Conservation (phyloP, 2,797 vertebrate genomes). For the Astyanax mexicanus region DNA sequence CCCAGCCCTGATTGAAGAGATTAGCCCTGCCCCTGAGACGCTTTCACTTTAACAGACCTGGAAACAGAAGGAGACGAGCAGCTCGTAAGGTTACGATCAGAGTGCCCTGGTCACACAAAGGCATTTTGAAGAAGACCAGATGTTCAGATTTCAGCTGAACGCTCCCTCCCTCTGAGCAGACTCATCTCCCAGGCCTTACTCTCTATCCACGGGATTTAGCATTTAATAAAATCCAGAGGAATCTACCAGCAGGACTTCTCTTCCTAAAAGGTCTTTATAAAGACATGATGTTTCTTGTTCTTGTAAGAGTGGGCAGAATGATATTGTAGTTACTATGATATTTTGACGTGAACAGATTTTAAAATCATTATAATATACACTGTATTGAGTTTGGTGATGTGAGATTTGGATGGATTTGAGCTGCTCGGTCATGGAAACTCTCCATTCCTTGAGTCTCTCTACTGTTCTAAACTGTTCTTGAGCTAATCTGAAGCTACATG, state of each 20-base stretch:
- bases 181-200: neutral
- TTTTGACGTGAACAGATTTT: no score
- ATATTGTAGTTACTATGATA: no score
- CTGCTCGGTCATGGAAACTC: no score
- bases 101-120: conserved; percentile 35
- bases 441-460: no score
- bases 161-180: conserved; percentile 26
- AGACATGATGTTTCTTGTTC: neutral
- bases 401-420: no score
- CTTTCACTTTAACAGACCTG: neutral
- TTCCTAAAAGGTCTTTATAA: neutral
- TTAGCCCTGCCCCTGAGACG: neutral
- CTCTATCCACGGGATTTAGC: neutral
- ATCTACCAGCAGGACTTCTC: neutral
- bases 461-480: no score
- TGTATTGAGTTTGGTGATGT: no score
- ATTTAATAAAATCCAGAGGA: conserved; percentile 25
- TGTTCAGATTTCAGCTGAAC: conserved; percentile 44
- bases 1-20: conserved; percentile 3
- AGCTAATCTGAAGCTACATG: no score
- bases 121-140: conserved; percentile 49
- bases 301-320: no score
- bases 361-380: no score
- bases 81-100: conserved; percentile 3
- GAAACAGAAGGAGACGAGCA: conserved; percentile 37